These are phyloP conservation scores for Chaenocephalus aceratus DNA, from an alignment of 2,113 vertebrate genomes.

Conservation along the genomic window DNA sequence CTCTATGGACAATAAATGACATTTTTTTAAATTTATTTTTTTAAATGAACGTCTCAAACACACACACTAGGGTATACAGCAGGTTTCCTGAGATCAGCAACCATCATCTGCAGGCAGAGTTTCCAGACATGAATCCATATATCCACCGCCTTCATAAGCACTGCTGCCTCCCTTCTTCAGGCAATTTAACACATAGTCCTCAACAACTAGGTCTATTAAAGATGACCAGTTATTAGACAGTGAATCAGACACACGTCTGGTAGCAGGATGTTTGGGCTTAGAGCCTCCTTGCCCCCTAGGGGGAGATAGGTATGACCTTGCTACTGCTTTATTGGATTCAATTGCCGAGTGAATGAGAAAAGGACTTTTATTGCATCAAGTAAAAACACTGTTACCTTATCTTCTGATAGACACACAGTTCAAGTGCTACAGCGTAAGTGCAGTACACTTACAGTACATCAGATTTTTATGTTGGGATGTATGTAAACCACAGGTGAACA, in stretches of 20 bases:
- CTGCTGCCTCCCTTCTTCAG: conserved; percentile 54
- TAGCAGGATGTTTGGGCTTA: conserved; percentile 61
- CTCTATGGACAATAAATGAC: conserved; percentile 38
- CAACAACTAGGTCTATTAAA: conserved; percentile 61
- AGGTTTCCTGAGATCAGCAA: conserved; percentile 57
- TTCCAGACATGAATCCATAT: conserved; percentile 66
- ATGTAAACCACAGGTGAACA: conserved; percentile 74
- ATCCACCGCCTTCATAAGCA: conserved; percentile 51
- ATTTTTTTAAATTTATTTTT: conserved; percentile 30
- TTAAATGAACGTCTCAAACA: conserved; percentile 38
- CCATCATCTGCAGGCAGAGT: conserved; percentile 63
- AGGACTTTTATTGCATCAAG: conserved; percentile 55
- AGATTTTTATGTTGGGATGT: conserved; percentile 55
- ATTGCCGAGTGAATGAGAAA: conserved; percentile 58
- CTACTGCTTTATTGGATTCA: conserved; percentile 68
- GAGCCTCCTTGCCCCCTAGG: conserved; percentile 45
- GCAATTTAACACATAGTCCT: conserved; percentile 59
- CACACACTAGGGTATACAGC: conserved; percentile 4
- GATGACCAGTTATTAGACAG: conserved; percentile 71
- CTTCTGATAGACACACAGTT: conserved; percentile 54
- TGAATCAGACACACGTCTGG: conserved; percentile 65
- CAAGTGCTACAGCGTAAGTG: conserved; percentile 57
- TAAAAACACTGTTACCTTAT: conserved; percentile 53
- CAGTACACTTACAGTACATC: conserved; percentile 20
- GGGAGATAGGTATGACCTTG: conserved; percentile 67